Evolutionary conservation across 1,140 invertebrate genomes (phyloP), one percentile per base, ranked within the genome.

Genomic region (Brachionus sp.): DNA sequence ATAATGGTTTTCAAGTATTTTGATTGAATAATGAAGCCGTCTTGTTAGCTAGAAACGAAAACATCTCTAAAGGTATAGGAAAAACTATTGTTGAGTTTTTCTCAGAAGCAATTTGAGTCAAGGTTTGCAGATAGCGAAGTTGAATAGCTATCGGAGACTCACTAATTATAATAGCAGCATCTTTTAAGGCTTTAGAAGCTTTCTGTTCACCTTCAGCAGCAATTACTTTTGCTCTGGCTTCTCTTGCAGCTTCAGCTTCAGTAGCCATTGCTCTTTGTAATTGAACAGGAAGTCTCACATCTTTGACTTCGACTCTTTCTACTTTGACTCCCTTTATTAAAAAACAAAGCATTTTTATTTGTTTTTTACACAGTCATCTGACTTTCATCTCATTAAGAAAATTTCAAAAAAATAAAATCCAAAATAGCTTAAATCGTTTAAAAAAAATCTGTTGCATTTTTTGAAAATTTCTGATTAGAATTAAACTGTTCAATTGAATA

Each of bases 41-140:
- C 44, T 75, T 75, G 39, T 46, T 75, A 35, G 77, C 77, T 16
- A 80, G 39, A 66, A 66, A 62, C 16, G 77, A 80, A 25, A 97
- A 87, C 85, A 97, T 92, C 87, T 97, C 95, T 87, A 97, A 94
- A 35, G 95, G 95, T 85, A 98, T 91, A 25, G 96, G 96, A 89
- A 98, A 98, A 83, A 98, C 94, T 86, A 98, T 98, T 7, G 96
- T 98, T 3, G 96, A 97, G 88, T 97, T 98, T 90, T 98, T 98
- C 91, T 98, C 96, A 1, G 95, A 95, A 62, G 95, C 95, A 88
- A 98, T 97, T 12, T 94, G 94, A 88, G 94, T 97, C 77, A 98
- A 90, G 5, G 95, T 96, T 91, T 97, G 92, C 25, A 92, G 86
- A 86, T 92, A 92, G 13, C 91, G 88, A 1, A 95, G 91, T 90